Evolutionary conservation across 2,888 invertebrate species (phyloP).

Genomic region (Archips xylosteana): DNA sequence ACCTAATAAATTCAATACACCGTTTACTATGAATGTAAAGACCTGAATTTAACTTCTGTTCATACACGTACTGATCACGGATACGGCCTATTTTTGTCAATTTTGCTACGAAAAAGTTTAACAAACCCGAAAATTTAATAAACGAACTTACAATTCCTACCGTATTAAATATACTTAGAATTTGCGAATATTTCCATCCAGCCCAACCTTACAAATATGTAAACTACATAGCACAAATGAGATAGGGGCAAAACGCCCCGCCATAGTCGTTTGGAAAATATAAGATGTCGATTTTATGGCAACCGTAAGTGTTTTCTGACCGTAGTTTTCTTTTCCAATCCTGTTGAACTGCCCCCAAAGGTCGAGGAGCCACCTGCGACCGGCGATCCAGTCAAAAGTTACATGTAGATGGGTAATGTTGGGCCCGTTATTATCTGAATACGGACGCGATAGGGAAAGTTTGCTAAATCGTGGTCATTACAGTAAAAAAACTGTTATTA

Average conservation of each 20-base stretch:
- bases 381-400: conserved; percentile 40
- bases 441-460: neutral
- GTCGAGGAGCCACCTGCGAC: conserved; percentile 66
- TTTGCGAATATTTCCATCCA: conserved; percentile 8
- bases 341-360: conserved; percentile 67
- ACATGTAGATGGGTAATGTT: conserved; percentile 38
- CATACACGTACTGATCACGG: too few species aligned
- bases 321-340: conserved; percentile 77
- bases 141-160: neutral
- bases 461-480: neutral
- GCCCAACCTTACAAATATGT: conserved; percentile 41
- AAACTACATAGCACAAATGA: conserved; percentile 47
- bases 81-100: too few species aligned
- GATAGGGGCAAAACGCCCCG: conserved; percentile 50
- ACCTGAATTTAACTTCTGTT: too few species aligned
- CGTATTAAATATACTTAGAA: neutral
- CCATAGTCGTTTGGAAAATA: conserved; percentile 54
- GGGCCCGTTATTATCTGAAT: conserved; percentile 38
- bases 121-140: neutral
- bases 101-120: too few species aligned
- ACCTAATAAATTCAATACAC: too few species aligned
- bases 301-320: conserved; percentile 66
- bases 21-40: too few species aligned
- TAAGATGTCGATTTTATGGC: conserved; percentile 67
- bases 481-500: neutral